Conservation (phyloP, 1,140 invertebrate species). For the Drosophila chauvacae region DNA sequence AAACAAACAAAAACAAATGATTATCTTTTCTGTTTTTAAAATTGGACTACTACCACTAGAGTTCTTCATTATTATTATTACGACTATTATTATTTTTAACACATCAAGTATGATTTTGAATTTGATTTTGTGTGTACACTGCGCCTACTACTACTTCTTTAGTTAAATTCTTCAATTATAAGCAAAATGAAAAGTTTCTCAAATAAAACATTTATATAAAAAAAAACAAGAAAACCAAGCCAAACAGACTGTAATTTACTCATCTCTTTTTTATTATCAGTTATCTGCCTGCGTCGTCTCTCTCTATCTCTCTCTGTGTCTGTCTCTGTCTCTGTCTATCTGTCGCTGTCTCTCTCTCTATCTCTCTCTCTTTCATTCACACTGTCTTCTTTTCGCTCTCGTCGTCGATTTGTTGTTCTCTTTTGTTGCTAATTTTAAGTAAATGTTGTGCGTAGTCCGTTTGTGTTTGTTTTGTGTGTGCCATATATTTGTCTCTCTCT, state of each 20-base stretch:
- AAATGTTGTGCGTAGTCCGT: constrained; percentile 37
- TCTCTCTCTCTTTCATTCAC: constrained; percentile 23
- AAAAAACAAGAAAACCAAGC: constrained; percentile 37
- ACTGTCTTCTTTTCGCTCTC: constrained; percentile 27
- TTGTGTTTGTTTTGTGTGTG: constrained; percentile 39
- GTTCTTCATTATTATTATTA: constrained; percentile 31
- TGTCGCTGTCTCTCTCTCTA: not conserved
- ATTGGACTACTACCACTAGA: constrained; percentile 37
- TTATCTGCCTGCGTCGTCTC: constrained; percentile 34
- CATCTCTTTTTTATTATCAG: constrained; percentile 38
- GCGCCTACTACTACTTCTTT: constrained; percentile 56
- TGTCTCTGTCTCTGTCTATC: constrained; percentile 27
- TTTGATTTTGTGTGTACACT: constrained; percentile 48
- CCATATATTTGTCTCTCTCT: constrained; percentile 6
- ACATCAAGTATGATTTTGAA: constrained; percentile 26
- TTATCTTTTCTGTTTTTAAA: constrained; percentile 22
- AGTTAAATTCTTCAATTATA: constrained; percentile 72
- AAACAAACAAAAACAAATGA: constrained; percentile 1
- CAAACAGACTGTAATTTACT: constrained; percentile 60
- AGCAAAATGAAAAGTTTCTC: constrained; percentile 49
- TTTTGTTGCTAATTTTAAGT: constrained; percentile 36
- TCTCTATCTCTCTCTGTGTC: constrained; percentile 16
- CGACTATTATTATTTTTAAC: constrained; percentile 20
- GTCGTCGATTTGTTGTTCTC: constrained; percentile 27
- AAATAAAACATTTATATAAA: constrained; percentile 49